phyloP scores from a whole-genome alignment of 2,888 invertebrate genomes.

The Melinaea menophilus region DNA sequence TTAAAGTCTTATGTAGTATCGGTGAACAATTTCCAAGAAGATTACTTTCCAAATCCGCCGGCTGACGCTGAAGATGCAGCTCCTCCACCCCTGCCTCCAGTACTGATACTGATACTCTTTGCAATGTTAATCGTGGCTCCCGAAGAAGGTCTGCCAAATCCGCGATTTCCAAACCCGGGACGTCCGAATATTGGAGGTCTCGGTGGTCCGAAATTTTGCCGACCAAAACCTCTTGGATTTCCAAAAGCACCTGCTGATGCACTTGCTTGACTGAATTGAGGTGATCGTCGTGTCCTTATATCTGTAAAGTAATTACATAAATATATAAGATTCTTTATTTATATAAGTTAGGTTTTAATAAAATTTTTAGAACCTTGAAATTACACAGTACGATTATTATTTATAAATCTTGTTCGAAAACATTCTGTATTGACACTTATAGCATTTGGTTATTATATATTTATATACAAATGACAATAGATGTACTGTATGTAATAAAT shows the following conservation, averaged over 20 bases:
- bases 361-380: background rate
- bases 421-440: no score
- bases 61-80: slow-evolving; percentile 28
- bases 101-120: slow-evolving; percentile 49
- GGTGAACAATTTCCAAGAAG: slow-evolving; percentile 12
- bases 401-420: no score
- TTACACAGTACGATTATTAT: background rate
- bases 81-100: slow-evolving; percentile 33
- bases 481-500: no score
- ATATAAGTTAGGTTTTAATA: background rate
- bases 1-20: no score
- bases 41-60: slow-evolving; percentile 35
- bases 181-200: slow-evolving; percentile 10
- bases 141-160: slow-evolving; percentile 9
- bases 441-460: no score
- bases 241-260: slow-evolving; percentile 27
- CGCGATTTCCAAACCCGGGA: slow-evolving; percentile 13
- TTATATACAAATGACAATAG: no score
- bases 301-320: slow-evolving; percentile 16
- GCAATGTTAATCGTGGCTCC: slow-evolving; percentile 41
- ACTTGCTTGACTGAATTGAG: slow-evolving; percentile 35
- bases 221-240: slow-evolving; percentile 14
- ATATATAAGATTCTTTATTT: background rate
- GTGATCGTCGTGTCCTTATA: slow-evolving; percentile 31
- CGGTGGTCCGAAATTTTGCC: background rate